These are phyloP conservation scores for Threskiornis aethiopicus DNA, from an alignment of 2,797 vertebrate species.

Conservation along the genomic window DNA sequence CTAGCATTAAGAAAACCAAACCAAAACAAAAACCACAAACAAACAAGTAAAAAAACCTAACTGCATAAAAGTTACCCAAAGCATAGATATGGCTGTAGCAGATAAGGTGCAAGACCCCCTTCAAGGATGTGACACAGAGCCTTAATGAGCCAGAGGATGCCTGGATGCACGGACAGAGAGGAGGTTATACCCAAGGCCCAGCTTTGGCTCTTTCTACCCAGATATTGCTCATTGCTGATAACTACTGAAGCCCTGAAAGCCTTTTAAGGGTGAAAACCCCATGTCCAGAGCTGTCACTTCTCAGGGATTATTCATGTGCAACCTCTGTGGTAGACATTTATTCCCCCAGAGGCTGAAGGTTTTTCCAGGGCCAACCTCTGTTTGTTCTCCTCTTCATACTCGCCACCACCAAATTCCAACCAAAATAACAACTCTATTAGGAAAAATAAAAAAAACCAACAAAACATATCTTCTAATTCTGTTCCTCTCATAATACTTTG, in stretches of 20 bases:
- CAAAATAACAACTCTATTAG: not conserved
- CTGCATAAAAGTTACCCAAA: not conserved
- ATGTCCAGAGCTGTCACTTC: not conserved
- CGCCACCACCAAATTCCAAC: not conserved
- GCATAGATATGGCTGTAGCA: not conserved
- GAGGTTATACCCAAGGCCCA: not conserved
- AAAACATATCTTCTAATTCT: not conserved
- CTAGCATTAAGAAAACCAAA: not conserved
- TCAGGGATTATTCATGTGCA: not conserved
- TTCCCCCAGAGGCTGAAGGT: not conserved
- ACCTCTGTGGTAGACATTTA: not conserved
- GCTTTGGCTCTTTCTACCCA: not conserved
- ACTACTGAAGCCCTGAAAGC: not conserved
- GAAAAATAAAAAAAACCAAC: not conserved
- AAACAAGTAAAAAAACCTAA: not conserved
- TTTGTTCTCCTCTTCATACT: not conserved
- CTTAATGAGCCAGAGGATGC: not conserved
- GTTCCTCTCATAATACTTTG: not conserved
- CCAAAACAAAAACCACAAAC: not conserved
- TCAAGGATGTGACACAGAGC: not conserved
- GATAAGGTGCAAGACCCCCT: not conserved
- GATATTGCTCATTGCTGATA: not conserved
- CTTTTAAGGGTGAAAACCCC: not conserved
- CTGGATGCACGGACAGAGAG: not conserved
- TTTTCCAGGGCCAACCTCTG: not conserved